Base-by-base conservation (phyloP, 2,113 vertebrate species). In the Galbula dea region DNA sequence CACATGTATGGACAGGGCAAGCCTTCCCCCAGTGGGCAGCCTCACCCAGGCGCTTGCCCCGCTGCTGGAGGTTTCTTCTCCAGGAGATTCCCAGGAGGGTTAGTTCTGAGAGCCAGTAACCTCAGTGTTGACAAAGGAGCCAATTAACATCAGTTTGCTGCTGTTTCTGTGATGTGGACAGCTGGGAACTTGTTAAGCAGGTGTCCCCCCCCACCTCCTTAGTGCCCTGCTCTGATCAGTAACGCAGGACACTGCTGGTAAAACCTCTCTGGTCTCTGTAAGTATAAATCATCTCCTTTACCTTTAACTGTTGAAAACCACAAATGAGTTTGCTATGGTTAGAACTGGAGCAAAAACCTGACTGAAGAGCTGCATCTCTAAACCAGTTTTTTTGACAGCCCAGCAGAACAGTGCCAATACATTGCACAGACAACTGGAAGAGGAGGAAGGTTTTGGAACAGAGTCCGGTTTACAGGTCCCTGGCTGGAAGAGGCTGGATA, bases 381-480 rank as follows among this genome's bases (percentile, higher is more conserved):
- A 98, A 98, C 97, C 97, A 97, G 98, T 98, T 98, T 97, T 97
- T 97, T 98, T 96, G 98, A 98, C 98, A 98, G 98, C 98, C 98
- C 97, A 95, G 97, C 97, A 97, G 97, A 98, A 89, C 97, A 98
- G 97, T 98, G 97, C 97, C 98, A 96, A 94, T 97, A 97, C 98
- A 97, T 97, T 98, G 97, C 97, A 97, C 97, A 97, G 98, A 98
- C 96, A 97, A 96, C 97, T 98, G 98, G 98, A 98, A 98, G 98
- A 97, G 97, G 98, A 98, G 98, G 98, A 98, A 98, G 96, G 98
- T 98, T 98, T 98, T 98, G 98, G 98, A 98, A 96, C 98, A 98
- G 97, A 98, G 97, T 97, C 98, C 97, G 92, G 97, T 98, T 98
- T 98, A 98, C 98, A 97, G 98, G 97, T 98, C 97, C 98, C 95